Evolutionary conservation across 1,140 invertebrate genomes (phyloP), one percentile per base, ranked within the genome.

Genomic region (Bombus huntii): DNA sequence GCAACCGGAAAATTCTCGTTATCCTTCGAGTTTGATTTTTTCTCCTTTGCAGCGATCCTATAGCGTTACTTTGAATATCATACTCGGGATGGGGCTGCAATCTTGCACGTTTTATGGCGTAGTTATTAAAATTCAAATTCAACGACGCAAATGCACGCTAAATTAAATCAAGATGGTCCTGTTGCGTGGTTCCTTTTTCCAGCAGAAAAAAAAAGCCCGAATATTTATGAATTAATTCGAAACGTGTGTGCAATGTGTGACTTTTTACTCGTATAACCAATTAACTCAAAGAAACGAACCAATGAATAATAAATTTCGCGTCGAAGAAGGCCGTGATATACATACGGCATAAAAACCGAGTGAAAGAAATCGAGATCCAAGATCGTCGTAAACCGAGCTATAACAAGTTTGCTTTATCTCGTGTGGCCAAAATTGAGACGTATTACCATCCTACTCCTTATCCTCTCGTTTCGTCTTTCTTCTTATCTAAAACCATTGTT

Each of bases 351-450:
- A 18, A 5, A 10, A 37, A 0, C 18, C 3, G 9, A n/a, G 3
- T 31, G 42, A 22, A 68, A 18, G 25, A 57, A 39, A 28, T 34
- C 22, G 13, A 25, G n/a, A 31, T 34, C 9, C 25, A 25, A 13
- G 34, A n/a, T 28, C n/a, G n/a, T 22, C 5, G 44, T 10, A 31
- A 42, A 77, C 4, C 39, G n/a, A 5, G 10, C 18, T 34, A 9
- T 28, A 39, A 79, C 28, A 15, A 31, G 37, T 62, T 68, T 15
- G 71, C 34, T 85, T 81, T 85, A 74, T 81, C 70, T 25, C 59
- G 28, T 31, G 37, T 34, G 59, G 42, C 71, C 70, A 53, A 89
- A 85, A 89, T 89, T 87, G 73, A 87, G 81, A 87, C 89, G 80
- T 89, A 87, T 28, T 9, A 28, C 15, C n/a, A 18, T 6, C 1